Evolutionary conservation across 2,888 invertebrate genomes (phyloP).

Genomic region (Busseola fusca): DNA sequence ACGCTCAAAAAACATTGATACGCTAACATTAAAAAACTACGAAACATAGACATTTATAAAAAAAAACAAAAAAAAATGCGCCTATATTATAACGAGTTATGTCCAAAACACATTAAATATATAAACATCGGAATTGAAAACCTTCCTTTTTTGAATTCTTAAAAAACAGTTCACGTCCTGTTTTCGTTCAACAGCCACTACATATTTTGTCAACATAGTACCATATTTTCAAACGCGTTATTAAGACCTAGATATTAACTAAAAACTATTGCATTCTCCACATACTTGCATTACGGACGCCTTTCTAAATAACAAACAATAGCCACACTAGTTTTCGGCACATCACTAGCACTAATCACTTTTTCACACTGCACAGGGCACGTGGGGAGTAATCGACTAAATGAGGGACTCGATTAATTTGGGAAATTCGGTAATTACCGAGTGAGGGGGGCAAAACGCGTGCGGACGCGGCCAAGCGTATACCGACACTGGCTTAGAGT

Average conservation of each 20-base stretch:
- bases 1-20: not conserved
- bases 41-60: not conserved
- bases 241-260: slow-evolving; percentile 58
- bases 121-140: too few relatives aligned
- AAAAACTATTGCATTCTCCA: slow-evolving; percentile 47
- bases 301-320: slow-evolving; percentile 39
- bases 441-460: slow-evolving; percentile 44
- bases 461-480: slow-evolving; percentile 61
- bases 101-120: too few relatives aligned
- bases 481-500: slow-evolving; percentile 64
- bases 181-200: slow-evolving; percentile 7
- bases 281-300: slow-evolving; percentile 60
- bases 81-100: too few relatives aligned
- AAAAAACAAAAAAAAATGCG: too few relatives aligned
- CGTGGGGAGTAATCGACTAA: slow-evolving; percentile 15
- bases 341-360: slow-evolving; percentile 57
- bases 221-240: slow-evolving; percentile 10
- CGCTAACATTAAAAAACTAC: not conserved
- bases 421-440: slow-evolving; percentile 24
- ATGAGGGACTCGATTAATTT: slow-evolving; percentile 14
- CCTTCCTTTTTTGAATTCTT: too few relatives aligned
- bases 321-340: slow-evolving; percentile 38
- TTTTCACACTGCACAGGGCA: slow-evolving; percentile 35
- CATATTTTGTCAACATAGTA: slow-evolving; percentile 55
- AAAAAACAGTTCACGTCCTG: not conserved